Conservation (phyloP, 2,888 invertebrate species). For the Antheraea assamensis region DNA sequence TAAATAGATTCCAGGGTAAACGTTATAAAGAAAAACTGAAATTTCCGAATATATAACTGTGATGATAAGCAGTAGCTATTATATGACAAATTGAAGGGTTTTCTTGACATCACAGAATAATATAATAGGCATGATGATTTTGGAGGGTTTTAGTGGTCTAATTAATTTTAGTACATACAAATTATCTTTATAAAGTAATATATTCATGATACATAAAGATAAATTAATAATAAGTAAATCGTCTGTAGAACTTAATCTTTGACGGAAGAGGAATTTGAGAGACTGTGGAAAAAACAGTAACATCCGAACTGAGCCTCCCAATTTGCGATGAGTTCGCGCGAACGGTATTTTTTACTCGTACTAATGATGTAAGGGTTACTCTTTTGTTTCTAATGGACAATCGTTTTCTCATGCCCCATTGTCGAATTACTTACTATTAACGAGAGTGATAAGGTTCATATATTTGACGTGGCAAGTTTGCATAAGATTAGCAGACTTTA, state of each 20-base stretch:
- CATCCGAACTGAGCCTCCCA: slow-evolving; percentile 48
- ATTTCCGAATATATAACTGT: no score
- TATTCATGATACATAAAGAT: no score
- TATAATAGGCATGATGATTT: no score
- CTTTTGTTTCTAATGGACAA: slow-evolving; percentile 7
- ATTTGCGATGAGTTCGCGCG: slow-evolving; percentile 49
- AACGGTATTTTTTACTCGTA: slow-evolving; percentile 46
- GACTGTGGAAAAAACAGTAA: slow-evolving; percentile 47
- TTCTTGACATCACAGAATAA: no score
- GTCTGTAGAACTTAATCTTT: slow-evolving; percentile 32
- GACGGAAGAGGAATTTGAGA: slow-evolving; percentile 40
- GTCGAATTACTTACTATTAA: background rate
- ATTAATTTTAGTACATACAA: no score
- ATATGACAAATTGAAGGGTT: no score
- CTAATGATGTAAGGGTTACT: slow-evolving; percentile 42
- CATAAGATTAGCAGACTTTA: background rate
- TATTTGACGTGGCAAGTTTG: background rate
- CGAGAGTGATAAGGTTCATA: background rate
- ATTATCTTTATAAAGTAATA: no score
- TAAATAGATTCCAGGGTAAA: no score
- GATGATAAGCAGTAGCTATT: no score
- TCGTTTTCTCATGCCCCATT: background rate
- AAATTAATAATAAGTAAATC: no score
- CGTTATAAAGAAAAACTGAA: no score
- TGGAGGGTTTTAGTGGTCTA: no score